Percentiles rank a stretch among this genome's conserved stretches.
Conservation (phyloP, 2,888 invertebrate genomes). For the Aproaerema taeniolella region DNA sequence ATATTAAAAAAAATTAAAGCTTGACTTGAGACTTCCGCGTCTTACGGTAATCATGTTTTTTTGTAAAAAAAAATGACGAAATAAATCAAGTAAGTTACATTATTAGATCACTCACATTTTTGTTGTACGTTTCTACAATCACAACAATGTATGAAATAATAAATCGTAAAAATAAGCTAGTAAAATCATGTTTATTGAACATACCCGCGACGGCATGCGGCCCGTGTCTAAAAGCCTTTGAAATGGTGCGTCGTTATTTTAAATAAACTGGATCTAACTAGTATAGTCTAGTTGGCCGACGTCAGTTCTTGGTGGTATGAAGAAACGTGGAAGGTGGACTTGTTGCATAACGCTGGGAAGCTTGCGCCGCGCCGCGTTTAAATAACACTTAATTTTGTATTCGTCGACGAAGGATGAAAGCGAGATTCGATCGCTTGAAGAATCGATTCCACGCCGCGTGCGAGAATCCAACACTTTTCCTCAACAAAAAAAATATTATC, state of each 20-base stretch:
- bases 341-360: constrained; percentile 49
- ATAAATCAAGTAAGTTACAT: no score
- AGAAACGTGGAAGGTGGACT: constrained; percentile 45
- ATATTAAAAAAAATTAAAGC: no score
- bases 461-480: background rate
- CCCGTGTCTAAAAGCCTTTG: constrained; percentile 20
- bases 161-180: no score
- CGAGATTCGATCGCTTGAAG: constrained; percentile 1
- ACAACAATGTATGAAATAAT: no score
- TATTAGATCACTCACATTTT: no score
- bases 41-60: no score
- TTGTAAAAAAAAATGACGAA: no score
- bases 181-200: constrained; percentile 1
- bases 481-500: no score
- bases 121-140: no score
- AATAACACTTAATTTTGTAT: constrained; percentile 29
- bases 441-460: background rate
- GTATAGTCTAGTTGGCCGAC: constrained; percentile 35
- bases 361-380: constrained; percentile 27
- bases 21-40: no score
- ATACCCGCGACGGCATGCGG: background rate
- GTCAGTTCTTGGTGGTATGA: constrained; percentile 36
- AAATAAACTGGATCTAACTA: constrained; percentile 45
- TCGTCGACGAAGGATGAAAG: constrained; percentile 22
- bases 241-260: constrained; percentile 40